Base-by-base conservation (phyloP, 2,113 vertebrate genomes). In the Tupaia chinensis region DNA sequence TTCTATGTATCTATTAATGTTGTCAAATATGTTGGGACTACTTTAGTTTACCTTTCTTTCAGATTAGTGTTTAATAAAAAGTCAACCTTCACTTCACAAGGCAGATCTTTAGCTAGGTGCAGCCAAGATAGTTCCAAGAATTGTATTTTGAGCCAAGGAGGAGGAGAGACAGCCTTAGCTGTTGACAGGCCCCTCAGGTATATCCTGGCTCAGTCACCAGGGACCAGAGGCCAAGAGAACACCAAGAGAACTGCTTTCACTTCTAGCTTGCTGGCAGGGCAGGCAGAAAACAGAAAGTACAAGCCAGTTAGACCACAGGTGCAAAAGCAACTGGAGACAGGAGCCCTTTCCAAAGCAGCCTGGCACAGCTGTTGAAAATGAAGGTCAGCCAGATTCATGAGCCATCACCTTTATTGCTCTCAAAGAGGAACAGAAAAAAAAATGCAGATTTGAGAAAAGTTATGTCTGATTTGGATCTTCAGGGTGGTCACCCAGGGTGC, bases 351-450 rank as follows among this genome's bases (percentile, higher is more conserved):
- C 90, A 96, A 84, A 72, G 79, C 56, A 53, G 34, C 77, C 77
- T 34, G 84, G 88, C 73, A 22, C 80, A 88, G 95, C 90, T 96
- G 95, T 66, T 88, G 60, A 54, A 15, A n/a, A 32, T 74, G 92
- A 96, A 97, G 93, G 94, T 95, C 79, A 54, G 95, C 74, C 97
- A 94, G 61, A 54, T 58, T 34, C 53, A 44, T 2, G 60, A 82
- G 63, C 23, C 14, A 34, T 87, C 68, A n/a, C 79, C 68, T 91
- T 61, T 15, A 4, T 53, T 54, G 53, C 15, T 63, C 61, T 70
- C 0, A 4, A 44, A 84, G 17, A 79, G 4, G 2, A 77, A 29
- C 11, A 34, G 56, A 22, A 53, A 17, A 70, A 17, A 70, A 77
- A 73, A 91, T 83, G 72, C 16, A 60, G 14, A 58, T 65, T 60